Conservation (phyloP, 2,113 vertebrate genomes). For the Sinocyclocheilus grahami region DNA sequence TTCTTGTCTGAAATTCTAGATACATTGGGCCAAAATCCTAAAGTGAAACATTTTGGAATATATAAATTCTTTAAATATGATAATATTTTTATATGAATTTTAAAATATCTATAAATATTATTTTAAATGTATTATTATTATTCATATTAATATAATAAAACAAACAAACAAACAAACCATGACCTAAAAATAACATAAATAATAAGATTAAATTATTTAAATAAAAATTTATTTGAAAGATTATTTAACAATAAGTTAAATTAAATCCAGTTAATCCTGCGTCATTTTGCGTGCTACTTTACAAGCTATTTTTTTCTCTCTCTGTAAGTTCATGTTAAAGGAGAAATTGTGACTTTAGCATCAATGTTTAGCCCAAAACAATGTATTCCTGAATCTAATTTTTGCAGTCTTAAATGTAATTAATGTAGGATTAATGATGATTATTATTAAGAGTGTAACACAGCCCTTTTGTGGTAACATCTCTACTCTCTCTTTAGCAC, state of each 20-base stretch:
- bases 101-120: too few species aligned
- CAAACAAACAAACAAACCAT: not conserved
- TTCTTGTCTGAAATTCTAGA: too few species aligned
- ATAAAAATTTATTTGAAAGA: too few species aligned
- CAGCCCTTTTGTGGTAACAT: not conserved
- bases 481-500: constrained; percentile 74
- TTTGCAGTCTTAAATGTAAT: not conserved
- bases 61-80: too few species aligned
- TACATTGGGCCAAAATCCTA: too few species aligned
- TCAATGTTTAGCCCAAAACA: too few species aligned
- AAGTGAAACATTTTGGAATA: too few species aligned
- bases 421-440: not conserved
- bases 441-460: not conserved
- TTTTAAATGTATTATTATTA: not conserved
- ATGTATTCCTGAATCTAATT: too few species aligned
- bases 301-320: not conserved
- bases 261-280: not conserved
- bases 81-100: too few species aligned
- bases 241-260: not conserved
- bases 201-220: too few species aligned
- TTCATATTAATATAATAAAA: too few species aligned
- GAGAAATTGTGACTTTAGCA: not conserved
- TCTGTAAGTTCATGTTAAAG: not conserved
- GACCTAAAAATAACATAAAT: not conserved
- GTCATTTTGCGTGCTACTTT: not conserved